Evolutionary conservation across 1,140 invertebrate genomes (phyloP).

Genomic region (Drosophila bipectinata): DNA sequence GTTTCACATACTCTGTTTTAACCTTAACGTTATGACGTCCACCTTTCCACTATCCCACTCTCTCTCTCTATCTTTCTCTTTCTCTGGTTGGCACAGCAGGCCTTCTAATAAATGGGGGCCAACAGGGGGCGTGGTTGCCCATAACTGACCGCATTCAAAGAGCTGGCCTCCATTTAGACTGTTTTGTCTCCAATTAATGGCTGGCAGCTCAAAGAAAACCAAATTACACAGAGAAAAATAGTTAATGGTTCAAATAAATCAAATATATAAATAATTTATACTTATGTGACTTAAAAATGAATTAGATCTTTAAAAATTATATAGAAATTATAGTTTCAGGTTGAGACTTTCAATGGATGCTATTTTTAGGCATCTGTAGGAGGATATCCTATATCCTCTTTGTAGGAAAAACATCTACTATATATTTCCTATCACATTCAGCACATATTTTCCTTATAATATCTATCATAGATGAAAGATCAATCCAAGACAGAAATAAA

Average conservation of each 20-base stretch:
- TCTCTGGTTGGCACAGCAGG: constrained; percentile 56
- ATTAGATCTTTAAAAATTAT: no score
- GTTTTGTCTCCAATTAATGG: constrained; percentile 39
- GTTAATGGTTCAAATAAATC: no score
- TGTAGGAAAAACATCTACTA: no score
- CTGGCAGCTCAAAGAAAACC: constrained; percentile 20
- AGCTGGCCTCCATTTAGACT: constrained; percentile 29
- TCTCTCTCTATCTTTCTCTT: constrained; percentile 24
- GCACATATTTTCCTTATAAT: no score
- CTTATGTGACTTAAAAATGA: no score
- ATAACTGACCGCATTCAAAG: constrained; percentile 33
- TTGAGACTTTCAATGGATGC: no score
- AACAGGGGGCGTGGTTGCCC: constrained; percentile 24
- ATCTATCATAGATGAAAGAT: no score
- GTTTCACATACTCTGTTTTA: constrained; percentile 54
- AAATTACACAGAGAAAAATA: constrained; percentile 3
- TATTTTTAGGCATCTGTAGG: no score
- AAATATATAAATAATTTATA: no score
- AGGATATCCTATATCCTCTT: no score
- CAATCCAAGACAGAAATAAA: neutral
- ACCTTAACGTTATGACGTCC: constrained; percentile 10
- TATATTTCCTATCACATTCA: no score
- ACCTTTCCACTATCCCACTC: constrained; percentile 25
- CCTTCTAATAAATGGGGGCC: constrained; percentile 67
- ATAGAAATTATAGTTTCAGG: no score